phyloP scores from a whole-genome alignment of 1,140 invertebrate species.

The Cotesia glomerata region DNA sequence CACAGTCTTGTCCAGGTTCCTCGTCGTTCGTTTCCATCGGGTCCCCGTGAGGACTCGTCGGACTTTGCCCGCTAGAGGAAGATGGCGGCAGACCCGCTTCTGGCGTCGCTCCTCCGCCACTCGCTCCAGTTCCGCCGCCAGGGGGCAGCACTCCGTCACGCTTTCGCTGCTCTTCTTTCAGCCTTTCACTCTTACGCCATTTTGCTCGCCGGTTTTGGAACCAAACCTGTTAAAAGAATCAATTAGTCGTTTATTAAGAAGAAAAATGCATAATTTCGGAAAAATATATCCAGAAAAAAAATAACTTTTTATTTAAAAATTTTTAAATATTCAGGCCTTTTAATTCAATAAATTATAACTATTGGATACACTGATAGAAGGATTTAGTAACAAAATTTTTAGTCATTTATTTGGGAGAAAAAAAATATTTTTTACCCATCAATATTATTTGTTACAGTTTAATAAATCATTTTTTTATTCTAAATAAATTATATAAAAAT shows the following conservation, averaged over 20 bases:
- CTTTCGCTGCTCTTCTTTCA: conserved; percentile 89
- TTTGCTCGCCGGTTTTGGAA: conserved; percentile 94
- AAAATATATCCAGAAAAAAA: too few species aligned
- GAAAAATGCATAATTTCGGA: too few species aligned
- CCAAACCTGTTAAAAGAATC: conserved; percentile 75
- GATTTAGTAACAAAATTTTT: too few species aligned
- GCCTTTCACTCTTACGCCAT: conserved; percentile 89
- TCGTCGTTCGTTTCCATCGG: conserved; percentile 46
- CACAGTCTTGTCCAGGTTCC: conserved; percentile 41
- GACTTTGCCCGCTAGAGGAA: conserved; percentile 51
- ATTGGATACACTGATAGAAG: too few species aligned
- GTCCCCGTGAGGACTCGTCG: conserved; percentile 46
- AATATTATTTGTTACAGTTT: too few species aligned
- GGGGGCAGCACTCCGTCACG: conserved; percentile 73
- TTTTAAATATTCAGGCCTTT: too few species aligned
- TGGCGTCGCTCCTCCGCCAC: conserved; percentile 44
- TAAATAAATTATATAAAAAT: too few species aligned
- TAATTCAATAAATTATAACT: too few species aligned
- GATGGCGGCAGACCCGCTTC: conserved; percentile 44
- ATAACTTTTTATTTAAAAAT: too few species aligned
- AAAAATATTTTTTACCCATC: too few species aligned
- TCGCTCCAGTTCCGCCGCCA: conserved; percentile 47
- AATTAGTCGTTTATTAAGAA: neutral
- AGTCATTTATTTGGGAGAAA: too few species aligned
- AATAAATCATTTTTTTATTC: too few species aligned